Base-by-base conservation (phyloP, 1,140 invertebrate genomes). In the Subanguina moxae region DNA sequence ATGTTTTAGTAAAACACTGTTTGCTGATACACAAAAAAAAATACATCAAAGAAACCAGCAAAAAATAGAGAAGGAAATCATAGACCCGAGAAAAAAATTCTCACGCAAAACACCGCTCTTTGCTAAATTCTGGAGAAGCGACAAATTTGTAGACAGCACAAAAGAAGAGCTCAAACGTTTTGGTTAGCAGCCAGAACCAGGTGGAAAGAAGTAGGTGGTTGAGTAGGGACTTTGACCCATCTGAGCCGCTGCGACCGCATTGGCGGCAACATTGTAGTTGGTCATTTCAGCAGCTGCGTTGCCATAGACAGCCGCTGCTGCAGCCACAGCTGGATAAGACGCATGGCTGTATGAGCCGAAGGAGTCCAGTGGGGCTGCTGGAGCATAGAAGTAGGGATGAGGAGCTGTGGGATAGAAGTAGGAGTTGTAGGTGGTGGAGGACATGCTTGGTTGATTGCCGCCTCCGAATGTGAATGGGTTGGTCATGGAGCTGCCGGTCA, bases 381-480 rank as follows among this genome's bases (percentile, higher is more conserved):
- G 48, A 15, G n/a, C n/a, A 25, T 52, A 52, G 32, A 38, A 38
- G 11, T 38, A 38, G 32, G 32, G 32, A 11, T 38, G 32, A 5
- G 48, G n/a, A 5, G 48, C n/a, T 3, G 48, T 52, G n/a, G 43
- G 48, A 25, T 52, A 52, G 48, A 52, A 52, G 48, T 52, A 52
- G 48, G n/a, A 21, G 48, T 52, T 52, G 48, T 21, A 52, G 3
- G 48, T 52, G 48, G 48, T 52, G n/a, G 48, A 52, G 8, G 48
- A 52, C n/a, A 52, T 19, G n/a, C 3, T 15, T 5, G 48, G 23
- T 52, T 52, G 48, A 15, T 52, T 52, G n/a, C n/a, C 48, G 48
- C n/a, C n/a, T 5, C 32, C 32, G 17, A 52, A 52, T 21, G 48
- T 25, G 48, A 52, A 52, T 21, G 48, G 48, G 23, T 52, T 52